phyloP scores from a whole-genome alignment of 2,888 invertebrate species.

The Coelinius sp. region DNA sequence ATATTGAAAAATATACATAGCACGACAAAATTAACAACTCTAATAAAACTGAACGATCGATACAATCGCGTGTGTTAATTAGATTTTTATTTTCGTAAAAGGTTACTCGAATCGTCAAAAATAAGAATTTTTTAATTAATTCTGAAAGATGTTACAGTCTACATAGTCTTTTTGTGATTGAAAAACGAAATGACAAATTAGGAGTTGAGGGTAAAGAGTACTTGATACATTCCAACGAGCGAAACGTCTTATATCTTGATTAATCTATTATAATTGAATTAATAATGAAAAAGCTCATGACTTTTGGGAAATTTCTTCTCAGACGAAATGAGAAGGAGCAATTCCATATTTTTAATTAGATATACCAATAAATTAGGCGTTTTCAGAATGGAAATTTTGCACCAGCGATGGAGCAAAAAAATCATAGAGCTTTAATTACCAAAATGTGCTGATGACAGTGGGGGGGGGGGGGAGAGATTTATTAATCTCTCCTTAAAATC shows the following conservation, averaged over 20 bases:
- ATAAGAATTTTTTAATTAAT: not conserved
- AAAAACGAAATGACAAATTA: conserved; percentile 29
- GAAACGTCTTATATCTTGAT: conserved; percentile 42
- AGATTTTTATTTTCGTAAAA: not conserved
- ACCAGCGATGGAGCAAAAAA: not conserved
- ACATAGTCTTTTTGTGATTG: not conserved
- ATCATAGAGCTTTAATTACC: conserved; percentile 7
- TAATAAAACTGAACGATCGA: conserved; percentile 19
- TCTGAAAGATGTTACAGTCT: too few relatives aligned
- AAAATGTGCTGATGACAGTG: not conserved
- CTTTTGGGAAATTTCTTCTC: not conserved
- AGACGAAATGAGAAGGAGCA: not conserved
- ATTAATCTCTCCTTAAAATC: not conserved
- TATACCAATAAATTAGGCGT: not conserved
- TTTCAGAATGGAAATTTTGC: not conserved
- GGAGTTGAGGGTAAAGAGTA: conserved; percentile 34
- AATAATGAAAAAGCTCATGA: not conserved
- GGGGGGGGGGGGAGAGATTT: not conserved
- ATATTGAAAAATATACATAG: not conserved
- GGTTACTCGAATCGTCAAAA: not conserved
- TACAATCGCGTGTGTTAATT: not conserved
- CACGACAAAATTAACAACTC: conserved; percentile 1
- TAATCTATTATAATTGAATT: not conserved
- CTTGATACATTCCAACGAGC: conserved; percentile 56
- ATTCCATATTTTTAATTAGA: not conserved